Percentiles rank a stretch among this genome's conserved stretches.
phyloP scores from a whole-genome alignment of 2,113 vertebrate species.

The Salminus brasiliensis region DNA sequence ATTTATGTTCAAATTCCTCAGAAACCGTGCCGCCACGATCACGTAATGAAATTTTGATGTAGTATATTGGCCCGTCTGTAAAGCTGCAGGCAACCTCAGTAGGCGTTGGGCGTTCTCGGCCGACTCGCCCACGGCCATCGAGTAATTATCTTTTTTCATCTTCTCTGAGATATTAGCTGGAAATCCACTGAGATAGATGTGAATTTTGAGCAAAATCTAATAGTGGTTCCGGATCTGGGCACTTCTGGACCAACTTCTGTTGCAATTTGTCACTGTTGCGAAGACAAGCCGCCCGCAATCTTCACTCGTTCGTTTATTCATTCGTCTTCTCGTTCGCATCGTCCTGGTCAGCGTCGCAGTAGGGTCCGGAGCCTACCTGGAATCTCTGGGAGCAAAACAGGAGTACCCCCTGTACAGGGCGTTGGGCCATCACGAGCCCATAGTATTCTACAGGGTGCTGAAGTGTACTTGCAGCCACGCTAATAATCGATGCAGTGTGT shows the following conservation, averaged over 20 bases:
- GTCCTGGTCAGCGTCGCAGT: too few species aligned
- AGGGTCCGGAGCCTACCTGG: too few species aligned
- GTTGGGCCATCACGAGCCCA: too few species aligned
- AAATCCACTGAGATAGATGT: neutral
- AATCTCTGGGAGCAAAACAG: too few species aligned
- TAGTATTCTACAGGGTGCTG: too few species aligned
- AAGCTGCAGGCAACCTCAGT: slow-evolving; percentile 5
- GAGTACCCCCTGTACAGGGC: too few species aligned
- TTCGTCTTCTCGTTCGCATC: too few species aligned
- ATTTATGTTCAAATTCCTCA: slow-evolving; percentile 28
- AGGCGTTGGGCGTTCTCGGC: slow-evolving; percentile 28
- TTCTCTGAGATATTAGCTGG: slow-evolving; percentile 6
- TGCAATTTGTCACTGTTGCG: neutral
- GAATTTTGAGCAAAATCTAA: neutral
- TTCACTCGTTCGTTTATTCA: too few species aligned
- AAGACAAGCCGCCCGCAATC: neutral
- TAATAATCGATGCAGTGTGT: too few species aligned
- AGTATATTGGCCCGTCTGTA: slow-evolving; percentile 1
- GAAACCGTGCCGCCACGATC: slow-evolving; percentile 8
- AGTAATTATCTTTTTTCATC: slow-evolving; percentile 35
- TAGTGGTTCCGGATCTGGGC: neutral
- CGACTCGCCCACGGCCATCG: slow-evolving; percentile 1
- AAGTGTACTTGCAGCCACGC: too few species aligned
- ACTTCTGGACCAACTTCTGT: neutral
- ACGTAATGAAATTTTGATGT: slow-evolving; percentile 24